Evolutionary conservation across 2,797 vertebrate species (phyloP).

Genomic region (Gallinago nigripennis): DNA sequence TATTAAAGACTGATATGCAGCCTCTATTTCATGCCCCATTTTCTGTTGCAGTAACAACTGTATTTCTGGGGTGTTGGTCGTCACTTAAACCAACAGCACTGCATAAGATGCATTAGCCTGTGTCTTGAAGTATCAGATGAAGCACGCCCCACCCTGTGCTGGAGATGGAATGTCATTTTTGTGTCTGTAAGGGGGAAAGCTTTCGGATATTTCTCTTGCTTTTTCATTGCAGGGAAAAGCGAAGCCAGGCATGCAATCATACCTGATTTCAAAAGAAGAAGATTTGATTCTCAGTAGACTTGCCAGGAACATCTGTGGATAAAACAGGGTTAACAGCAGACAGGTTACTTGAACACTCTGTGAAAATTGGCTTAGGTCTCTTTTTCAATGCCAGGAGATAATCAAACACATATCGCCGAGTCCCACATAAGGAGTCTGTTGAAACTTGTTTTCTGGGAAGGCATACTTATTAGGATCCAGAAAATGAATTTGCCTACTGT

Average conservation of each 20-base stretch:
- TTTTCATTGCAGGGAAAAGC: background rate
- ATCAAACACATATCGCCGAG: background rate
- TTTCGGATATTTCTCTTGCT: background rate
- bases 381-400: background rate
- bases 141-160: background rate
- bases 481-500: background rate
- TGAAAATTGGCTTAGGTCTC: background rate
- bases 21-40: conserved; percentile 66
- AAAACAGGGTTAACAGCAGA: conserved; percentile 44
- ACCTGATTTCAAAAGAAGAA: conserved; percentile 12
- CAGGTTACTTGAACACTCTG: background rate
- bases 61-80: conserved; percentile 36
- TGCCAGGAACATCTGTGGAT: background rate
- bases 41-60: conserved; percentile 40
- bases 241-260: background rate
- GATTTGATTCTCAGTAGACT: background rate
- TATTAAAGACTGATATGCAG: conserved; percentile 59
- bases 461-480: background rate
- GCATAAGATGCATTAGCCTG: background rate
- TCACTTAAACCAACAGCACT: conserved; percentile 15
- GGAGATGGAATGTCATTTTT: conserved; percentile 2
- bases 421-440: background rate
- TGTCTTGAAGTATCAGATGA: conserved; percentile 8
- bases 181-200: background rate
- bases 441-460: conserved; percentile 42